Percentiles rank a stretch among this genome's conserved stretches.
Conservation (phyloP, 2,113 vertebrate species). For the Furnarius figulus region DNA sequence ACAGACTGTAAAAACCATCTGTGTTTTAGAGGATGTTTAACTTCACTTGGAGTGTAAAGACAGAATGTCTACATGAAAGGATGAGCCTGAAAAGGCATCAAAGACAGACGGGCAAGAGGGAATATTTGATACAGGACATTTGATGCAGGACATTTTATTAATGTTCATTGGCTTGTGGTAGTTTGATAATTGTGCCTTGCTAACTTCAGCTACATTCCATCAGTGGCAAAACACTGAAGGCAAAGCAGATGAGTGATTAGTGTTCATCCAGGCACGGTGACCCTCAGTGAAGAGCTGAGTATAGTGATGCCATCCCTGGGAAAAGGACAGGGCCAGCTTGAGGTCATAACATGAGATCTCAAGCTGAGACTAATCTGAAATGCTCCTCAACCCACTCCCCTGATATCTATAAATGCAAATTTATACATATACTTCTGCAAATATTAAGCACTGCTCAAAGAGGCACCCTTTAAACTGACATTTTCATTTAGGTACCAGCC, state of each 20-base stretch:
- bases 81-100: neutral
- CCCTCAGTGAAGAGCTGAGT: neutral
- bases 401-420: neutral
- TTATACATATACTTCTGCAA: neutral
- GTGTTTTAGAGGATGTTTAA: neutral
- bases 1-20: slow-evolving; percentile 5
- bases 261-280: neutral
- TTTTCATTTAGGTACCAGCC: neutral
- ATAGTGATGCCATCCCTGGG: neutral
- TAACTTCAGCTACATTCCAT: neutral
- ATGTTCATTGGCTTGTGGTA: neutral
- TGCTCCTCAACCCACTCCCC: neutral
- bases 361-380: neutral
- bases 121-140: neutral
- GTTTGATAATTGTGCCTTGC: neutral
- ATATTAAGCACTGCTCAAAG: neutral
- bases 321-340: neutral
- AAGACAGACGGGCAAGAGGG: neutral
- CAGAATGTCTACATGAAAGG: neutral
- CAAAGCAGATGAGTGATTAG: neutral
- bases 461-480: neutral
- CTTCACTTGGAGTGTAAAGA: neutral
- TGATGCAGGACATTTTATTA: neutral
- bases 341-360: fast-evolving
- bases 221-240: neutral